Conservation (phyloP, 2,797 vertebrate genomes). For the Rousettus madagascariensis region DNA sequence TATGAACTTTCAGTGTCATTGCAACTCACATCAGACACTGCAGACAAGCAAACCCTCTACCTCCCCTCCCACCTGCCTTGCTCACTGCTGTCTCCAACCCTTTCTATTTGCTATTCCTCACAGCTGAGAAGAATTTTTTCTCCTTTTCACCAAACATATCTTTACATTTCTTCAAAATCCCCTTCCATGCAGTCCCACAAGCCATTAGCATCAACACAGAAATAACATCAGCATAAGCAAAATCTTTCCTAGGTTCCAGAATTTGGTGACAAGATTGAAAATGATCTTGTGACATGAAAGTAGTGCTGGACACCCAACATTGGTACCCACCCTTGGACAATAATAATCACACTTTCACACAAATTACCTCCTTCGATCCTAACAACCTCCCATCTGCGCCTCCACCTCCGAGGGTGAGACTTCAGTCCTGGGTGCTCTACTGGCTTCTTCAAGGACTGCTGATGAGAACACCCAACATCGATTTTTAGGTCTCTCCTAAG, state of each 20-base stretch:
- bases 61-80: background rate
- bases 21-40: background rate
- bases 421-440: background rate
- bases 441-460: background rate
- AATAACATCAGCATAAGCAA: background rate
- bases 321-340: background rate
- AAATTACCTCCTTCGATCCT: background rate
- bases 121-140: background rate
- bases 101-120: background rate
- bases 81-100: background rate
- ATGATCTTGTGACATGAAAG: background rate
- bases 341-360: background rate
- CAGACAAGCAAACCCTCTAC: background rate
- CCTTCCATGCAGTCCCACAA: background rate
- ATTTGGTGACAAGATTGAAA: slow-evolving; percentile 14
- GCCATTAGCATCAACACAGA: background rate
- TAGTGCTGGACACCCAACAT: background rate
- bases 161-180: background rate
- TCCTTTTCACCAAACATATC: background rate
- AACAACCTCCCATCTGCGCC: background rate
- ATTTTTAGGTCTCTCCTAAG: background rate
- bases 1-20: background rate
- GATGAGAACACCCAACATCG: background rate
- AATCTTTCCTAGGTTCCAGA: background rate
- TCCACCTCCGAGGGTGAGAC: background rate